Evolutionary conservation across 2,888 invertebrate genomes (phyloP), one percentile per base, ranked within the genome.

Genomic region (Rapana venosa): DNA sequence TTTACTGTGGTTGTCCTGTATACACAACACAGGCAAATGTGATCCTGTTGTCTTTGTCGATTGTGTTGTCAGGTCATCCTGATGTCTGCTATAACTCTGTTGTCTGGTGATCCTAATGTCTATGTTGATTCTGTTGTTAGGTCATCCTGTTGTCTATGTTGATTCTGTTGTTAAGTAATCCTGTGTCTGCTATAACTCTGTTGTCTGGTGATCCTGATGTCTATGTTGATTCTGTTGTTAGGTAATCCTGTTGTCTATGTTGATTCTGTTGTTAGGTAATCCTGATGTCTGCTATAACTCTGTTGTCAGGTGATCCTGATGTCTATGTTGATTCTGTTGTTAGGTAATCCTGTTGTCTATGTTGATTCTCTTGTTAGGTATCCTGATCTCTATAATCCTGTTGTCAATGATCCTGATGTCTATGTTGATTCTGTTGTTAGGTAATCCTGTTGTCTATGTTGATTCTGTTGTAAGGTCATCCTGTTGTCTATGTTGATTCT

Each of bases 291-390:
- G 98, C 98, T 98, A 97, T 66, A 20, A 47, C 17, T 66, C 17
- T 66, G 17, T 17, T 17, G 74, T 77, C 30, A 2, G 22, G 13
- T 77, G 30, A 30, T 77, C 74, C 13, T 1, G 30, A n/a, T 22
- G 30, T 30, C 13, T 74, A 8, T 81, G 35, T 81, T 81, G 81
- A 32, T n/a, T 77, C 30, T 81, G 81, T 84, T 86, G 85, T 36
- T 94, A 97, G 97, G 97, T 97, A 94, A 96, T 97, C 97, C 97
- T 98, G 92, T 96, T 98, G 90, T 98, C 98, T 0, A 98, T 98
- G 98, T 22, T 66, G 66, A 47, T 47, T 47, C 4, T 47, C 4
- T 47, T 47, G 47, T 47, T 47, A 47, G 47, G 47, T 47, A 47
- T 2, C 47, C 47, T 47, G 47, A 5, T 47, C 4, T 8, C 47